Evolutionary conservation across 2,888 invertebrate species (phyloP), one percentile per base, ranked within the genome.

Genomic region (Drosophila monieri): DNA sequence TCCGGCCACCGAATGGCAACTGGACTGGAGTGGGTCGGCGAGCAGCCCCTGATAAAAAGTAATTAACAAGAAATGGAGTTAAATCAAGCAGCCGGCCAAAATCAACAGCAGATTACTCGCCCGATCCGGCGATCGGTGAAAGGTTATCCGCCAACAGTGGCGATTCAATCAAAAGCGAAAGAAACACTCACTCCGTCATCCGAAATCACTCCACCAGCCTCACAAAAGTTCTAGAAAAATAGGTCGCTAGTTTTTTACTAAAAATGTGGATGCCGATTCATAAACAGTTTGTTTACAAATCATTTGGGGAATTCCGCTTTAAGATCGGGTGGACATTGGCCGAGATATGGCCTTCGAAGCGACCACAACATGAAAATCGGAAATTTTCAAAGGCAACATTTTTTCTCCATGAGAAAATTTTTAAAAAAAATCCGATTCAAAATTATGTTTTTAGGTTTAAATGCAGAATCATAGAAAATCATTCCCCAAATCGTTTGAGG

Each of bases 21-120:
- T n/a, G 41, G 58, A 68, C n/a, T 32, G 32, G 32, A 48, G n/a
- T 48, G 30, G 27, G 14, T 25, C 25, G 6, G 35, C 35, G 4
- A 35, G n/a, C 35, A 35, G 30, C 58, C 37, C 72, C 64, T 83
- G 84, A 79, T 87, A 81, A 76, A 78, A 81, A 61, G 77, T 85
- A 87, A 81, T 81, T 81, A 87, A 67, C 77, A 68, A 65, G 83
- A 78, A 87, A 85, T 76, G 48, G 76, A 86, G 65, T 85, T 65
- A 67, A 85, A 73, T 73, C 73, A 53, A 39, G 27, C 35, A 44
- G 60, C 32, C 39, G 55, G 37, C 37, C 37, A 54, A 65, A 65
- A 62, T 47, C 43, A 67, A 68, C 72, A 64, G 43, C 14, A 48
- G 68, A 71, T 69, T 46, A 71, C 61, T 70, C 44, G 51, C 56